These are phyloP conservation scores for Chondrilla cf. caribensis DNA, from an alignment of 37 sponge, comb jelly and placozoan species.

Conservation along the genomic window DNA sequence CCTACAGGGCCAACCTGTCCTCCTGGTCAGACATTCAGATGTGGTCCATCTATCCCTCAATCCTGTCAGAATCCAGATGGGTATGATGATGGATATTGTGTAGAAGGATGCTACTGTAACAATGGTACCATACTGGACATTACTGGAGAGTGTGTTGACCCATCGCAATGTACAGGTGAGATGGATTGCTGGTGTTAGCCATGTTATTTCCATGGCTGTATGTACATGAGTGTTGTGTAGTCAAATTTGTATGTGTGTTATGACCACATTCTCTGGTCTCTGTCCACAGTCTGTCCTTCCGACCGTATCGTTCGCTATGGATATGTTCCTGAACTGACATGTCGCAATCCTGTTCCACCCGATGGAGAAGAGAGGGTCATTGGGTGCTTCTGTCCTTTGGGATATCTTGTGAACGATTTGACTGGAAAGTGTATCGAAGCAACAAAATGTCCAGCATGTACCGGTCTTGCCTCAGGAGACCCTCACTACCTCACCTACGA, in stretches of 20 bases:
- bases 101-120: too few relatives aligned
- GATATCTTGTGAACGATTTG: neutral
- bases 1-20: neutral
- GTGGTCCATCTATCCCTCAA: neutral
- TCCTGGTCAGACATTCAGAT: neutral
- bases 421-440: neutral
- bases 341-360: neutral
- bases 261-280: neutral
- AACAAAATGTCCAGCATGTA: neutral
- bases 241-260: too few relatives aligned
- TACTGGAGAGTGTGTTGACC: too few relatives aligned
- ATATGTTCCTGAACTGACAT: neutral
- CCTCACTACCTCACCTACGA: conserved; percentile 23
- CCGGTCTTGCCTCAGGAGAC: neutral
- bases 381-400: conserved; percentile 11
- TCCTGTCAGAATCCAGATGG: neutral
- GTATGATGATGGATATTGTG: too few relatives aligned
- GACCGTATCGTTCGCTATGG: neutral
- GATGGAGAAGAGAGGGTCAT: neutral
- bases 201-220: neutral
- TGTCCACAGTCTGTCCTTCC: neutral
- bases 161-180: too few relatives aligned
- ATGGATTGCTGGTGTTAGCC: neutral
- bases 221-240: neutral
- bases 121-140: too few relatives aligned